Percentiles rank a stretch among this genome's conserved stretches.
phyloP scores from a whole-genome alignment of 1,140 invertebrate species.

The Magallana ariakensis region DNA sequence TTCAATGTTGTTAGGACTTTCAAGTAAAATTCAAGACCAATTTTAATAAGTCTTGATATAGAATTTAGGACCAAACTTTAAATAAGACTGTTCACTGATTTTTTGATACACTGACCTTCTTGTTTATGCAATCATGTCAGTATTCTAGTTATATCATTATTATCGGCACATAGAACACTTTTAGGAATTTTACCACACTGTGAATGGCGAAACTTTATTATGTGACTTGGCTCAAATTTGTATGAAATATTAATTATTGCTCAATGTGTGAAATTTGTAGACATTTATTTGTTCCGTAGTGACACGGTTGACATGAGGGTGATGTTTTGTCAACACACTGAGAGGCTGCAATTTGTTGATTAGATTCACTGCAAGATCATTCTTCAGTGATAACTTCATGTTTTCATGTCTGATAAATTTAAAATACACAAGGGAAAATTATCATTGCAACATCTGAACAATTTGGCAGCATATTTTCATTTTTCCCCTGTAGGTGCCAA shows the following conservation, averaged over 20 bases:
- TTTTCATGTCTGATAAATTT: background rate
- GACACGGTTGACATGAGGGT: background rate
- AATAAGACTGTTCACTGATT: no score
- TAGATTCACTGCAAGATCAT: conserved; percentile 7
- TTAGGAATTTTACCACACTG: background rate
- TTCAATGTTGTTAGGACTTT: no score
- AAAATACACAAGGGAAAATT: background rate
- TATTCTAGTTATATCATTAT: background rate
- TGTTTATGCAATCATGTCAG: conserved; percentile 17
- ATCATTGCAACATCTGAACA: background rate
- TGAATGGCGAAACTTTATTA: conserved; percentile 9
- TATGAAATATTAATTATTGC: conserved; percentile 30
- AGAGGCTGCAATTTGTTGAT: background rate
- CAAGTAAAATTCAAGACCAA: no score
- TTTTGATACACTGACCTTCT: background rate
- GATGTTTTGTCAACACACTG: background rate
- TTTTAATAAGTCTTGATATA: no score
- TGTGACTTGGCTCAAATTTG: conserved; percentile 25
- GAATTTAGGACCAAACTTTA: no score
- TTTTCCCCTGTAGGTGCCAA: background rate
- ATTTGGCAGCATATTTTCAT: conserved; percentile 9
- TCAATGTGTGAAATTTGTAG: conserved; percentile 24
- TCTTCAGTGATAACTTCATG: background rate
- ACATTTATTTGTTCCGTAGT: conserved; percentile 10
- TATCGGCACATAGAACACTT: background rate